Percentiles rank a stretch among this genome's conserved stretches.
phyloP scores from a whole-genome alignment of 1,140 invertebrate species.

The Pachypsylla venusta region DNA sequence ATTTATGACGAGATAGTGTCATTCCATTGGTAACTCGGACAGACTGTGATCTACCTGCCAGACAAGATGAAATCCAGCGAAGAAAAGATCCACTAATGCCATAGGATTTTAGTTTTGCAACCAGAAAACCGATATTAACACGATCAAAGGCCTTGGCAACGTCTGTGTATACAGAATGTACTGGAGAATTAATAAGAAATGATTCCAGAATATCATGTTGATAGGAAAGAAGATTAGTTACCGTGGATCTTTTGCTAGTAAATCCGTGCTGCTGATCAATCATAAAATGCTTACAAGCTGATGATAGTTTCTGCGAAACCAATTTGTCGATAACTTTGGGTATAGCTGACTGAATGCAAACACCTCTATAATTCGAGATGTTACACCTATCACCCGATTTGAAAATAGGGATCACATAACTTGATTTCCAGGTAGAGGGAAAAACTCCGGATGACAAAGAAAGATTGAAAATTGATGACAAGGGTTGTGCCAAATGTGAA shows the following conservation, averaged over 20 bases:
- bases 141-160: conserved; percentile 14
- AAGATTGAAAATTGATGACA: not conserved
- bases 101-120: not conserved
- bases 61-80: conserved; percentile 11
- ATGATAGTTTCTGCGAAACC: not conserved
- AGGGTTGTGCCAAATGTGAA: not conserved
- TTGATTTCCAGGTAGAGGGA: conserved; percentile 15
- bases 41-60: not conserved
- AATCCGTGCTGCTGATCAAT: conserved; percentile 11
- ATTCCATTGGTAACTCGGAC: too few species aligned
- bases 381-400: conserved; percentile 15
- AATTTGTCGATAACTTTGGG: conserved; percentile 18
- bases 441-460: not conserved
- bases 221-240: too few species aligned
- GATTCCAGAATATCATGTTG: too few species aligned
- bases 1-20: too few species aligned
- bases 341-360: conserved; percentile 17
- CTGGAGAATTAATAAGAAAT: conserved; percentile 3
- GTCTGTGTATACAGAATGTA: conserved; percentile 14
- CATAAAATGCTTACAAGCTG: not conserved
- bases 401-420: conserved; percentile 15
- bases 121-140: conserved; percentile 12
- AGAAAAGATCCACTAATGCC: conserved; percentile 1
- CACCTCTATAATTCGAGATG: conserved; percentile 20
- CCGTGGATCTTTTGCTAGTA: conserved; percentile 8